Evolutionary conservation across 2,797 vertebrate genomes (phyloP), one percentile per base, ranked within the genome.

Genomic region (Sphenopsis melanotis): DNA sequence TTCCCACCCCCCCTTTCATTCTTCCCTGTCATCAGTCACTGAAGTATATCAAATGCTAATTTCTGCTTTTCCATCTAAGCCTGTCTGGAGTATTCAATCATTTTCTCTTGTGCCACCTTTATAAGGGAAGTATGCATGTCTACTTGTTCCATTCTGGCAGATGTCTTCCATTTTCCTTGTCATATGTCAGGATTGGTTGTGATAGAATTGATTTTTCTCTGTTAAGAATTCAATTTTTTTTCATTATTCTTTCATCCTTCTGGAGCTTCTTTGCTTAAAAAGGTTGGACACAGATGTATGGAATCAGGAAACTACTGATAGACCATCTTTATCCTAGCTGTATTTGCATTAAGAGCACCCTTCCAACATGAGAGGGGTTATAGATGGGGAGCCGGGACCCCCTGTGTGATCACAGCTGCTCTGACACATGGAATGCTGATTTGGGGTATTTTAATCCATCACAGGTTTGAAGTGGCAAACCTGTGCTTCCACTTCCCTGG

Each of bases 101-200:
- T 71, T 42, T 86, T 68, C 36, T 77, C 42, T 89, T 87, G 77
- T 41, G 50, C 41, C 49, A 56, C 69, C 56, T 92, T 77, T 83
- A 4, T 42, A 85, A 64, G 59, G 76, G 64, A 92, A 80, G 24
- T 21, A 14, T 46, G 26, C 49, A 42, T 0, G 0, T 70, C 68
- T 74, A 3, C 66, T 71, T 91, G 69, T 75, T 91, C 55, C 4
- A 27, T 66, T 91, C 87, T 94, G 74, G 70, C 85, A 90, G 79
- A 47, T 88, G 36, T 71, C 87, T 96, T 83, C 80, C 69, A 61
- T 90, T 94, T 81, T 88, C 39, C 69, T 76, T 90, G 87, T 90
- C 76, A n/a, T n/a, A 7, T 78, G 77, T 91, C 77, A 93, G 47
- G 60, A 79, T 39, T 52, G 50, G 29, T 86, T 88, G 57, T 52